phyloP scores from a whole-genome alignment of 2,797 vertebrate genomes.

The Denticeps clupeoides region DNA sequence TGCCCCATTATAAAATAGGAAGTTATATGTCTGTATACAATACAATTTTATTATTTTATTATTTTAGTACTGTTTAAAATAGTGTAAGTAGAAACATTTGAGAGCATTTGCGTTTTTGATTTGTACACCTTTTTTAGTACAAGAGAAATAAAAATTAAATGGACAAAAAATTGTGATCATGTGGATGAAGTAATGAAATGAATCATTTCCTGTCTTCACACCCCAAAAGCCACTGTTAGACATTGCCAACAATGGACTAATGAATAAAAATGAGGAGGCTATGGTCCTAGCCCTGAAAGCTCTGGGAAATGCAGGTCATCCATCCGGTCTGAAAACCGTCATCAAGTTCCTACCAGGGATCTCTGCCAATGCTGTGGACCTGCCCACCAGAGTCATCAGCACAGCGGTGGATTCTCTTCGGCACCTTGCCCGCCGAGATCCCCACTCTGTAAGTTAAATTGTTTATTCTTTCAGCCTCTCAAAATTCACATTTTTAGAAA shows the following conservation, averaged over 20 bases:
- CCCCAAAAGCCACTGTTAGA: constrained; percentile 63
- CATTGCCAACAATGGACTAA: constrained; percentile 55
- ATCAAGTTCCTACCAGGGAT: constrained; percentile 64
- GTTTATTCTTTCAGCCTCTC: background rate
- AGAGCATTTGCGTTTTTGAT: too few species aligned
- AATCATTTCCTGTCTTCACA: background rate
- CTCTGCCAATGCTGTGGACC: constrained; percentile 46
- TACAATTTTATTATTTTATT: too few species aligned
- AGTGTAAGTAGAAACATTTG: too few species aligned
- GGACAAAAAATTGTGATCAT: too few species aligned
- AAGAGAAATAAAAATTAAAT: too few species aligned
- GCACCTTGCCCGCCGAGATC: constrained; percentile 61
- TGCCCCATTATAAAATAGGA: too few species aligned
- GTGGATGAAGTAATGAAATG: too few species aligned
- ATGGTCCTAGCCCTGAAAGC: constrained; percentile 69
- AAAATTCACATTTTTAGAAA: background rate
- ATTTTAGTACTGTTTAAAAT: too few species aligned
- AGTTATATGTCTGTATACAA: too few species aligned
- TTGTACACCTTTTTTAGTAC: too few species aligned
- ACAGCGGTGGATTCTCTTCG: constrained; percentile 70
- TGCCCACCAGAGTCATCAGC: constrained; percentile 51
- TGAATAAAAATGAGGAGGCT: constrained; percentile 47
- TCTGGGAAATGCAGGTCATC: constrained; percentile 74
- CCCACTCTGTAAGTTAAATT: constrained; percentile 54
- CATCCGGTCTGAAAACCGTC: constrained; percentile 68